A percentile compares a stretch with the other conserved stretches of the same genome.
Evolutionary conservation across 2,888 invertebrate genomes (phyloP).

Genomic region (Andrena hattorfiana): DNA sequence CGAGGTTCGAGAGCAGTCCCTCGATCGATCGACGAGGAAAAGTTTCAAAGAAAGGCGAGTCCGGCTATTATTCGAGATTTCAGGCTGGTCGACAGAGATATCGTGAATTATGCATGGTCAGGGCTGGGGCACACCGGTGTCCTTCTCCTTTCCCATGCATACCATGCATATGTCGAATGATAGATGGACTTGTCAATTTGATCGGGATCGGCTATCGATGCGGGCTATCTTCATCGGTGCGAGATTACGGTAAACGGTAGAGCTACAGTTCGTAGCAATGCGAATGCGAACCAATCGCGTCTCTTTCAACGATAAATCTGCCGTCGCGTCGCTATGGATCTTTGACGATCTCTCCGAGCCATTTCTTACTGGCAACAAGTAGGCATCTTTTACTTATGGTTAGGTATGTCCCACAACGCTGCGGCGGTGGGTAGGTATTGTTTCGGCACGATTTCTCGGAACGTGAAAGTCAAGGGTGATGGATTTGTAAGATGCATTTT

Average conservation of each 20-base stretch:
- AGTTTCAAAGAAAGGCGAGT: slow-evolving; percentile 47
- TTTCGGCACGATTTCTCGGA: too few relatives aligned
- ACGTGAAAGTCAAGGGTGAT: too few relatives aligned
- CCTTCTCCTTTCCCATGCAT: slow-evolving; percentile 75
- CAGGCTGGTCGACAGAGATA: slow-evolving; percentile 79
- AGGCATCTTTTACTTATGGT: too few relatives aligned
- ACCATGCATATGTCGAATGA: slow-evolving; percentile 74
- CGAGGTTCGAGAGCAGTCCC: neutral
- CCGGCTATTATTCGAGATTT: slow-evolving; percentile 80
- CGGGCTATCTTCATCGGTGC: slow-evolving; percentile 75
- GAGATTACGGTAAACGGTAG: slow-evolving; percentile 60
- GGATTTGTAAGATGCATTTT: too few relatives aligned
- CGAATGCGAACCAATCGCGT: neutral
- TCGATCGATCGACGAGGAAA: slow-evolving; percentile 42
- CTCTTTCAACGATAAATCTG: neutral
- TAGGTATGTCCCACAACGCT: too few relatives aligned
- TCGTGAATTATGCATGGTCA: slow-evolving; percentile 82
- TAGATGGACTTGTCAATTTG: slow-evolving; percentile 82
- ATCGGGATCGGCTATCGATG: slow-evolving; percentile 75
- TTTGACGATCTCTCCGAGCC: neutral
- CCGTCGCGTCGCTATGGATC: neutral
- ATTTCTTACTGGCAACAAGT: neutral
- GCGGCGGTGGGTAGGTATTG: too few relatives aligned
- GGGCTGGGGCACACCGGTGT: slow-evolving; percentile 66
- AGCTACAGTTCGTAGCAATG: neutral